Evolutionary conservation across 2,888 invertebrate species (phyloP), one percentile per base, ranked within the genome.

Genomic region (Drosophila flavopinicola): DNA sequence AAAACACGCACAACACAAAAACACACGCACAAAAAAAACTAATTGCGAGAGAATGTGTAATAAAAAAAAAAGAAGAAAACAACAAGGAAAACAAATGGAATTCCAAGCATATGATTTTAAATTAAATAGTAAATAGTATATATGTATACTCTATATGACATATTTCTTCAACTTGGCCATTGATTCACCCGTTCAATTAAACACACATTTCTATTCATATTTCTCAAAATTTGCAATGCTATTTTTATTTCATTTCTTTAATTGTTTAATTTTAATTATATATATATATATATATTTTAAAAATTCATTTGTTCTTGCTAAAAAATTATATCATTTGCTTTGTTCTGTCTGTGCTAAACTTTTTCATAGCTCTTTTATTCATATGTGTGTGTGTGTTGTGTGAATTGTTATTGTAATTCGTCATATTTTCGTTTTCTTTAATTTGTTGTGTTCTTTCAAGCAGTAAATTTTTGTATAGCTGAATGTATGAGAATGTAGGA

Each of bases 271-370:
- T 59, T 61, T 39, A n/a, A 37, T 54, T 24, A 41, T 56, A 23
- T 57, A 25, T 41, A 39, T 66, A 13, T 44, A 41, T 75, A 58
- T 56, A 20, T 57, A 56, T 52, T 30, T 59, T 53, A 30, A 68
- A 76, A 82, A 65, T 70, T 64, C 58, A 49, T 39, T 63, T 73
- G 44, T 63, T 77, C 53, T 59, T 66, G 53, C 58, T 80, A 69
- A 78, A 78, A 76, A 77, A 78, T 75, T 78, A 60, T 72, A 79
- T 80, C 20, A 53, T 58, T 67, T 63, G 61, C 52, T 54, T 53
- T 60, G 63, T 44, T 60, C 33, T 67, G 60, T 67, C 27, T 52
- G 61, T 54, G 72, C 61, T 67, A 58, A 68, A 48, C 52, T 33
- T 53, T 68, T 45, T 38, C 11, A 73, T 73, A 67, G 67, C 56